Base-by-base conservation (phyloP, 1,140 invertebrate species). In the Drosophila pseudoobscura region DNA sequence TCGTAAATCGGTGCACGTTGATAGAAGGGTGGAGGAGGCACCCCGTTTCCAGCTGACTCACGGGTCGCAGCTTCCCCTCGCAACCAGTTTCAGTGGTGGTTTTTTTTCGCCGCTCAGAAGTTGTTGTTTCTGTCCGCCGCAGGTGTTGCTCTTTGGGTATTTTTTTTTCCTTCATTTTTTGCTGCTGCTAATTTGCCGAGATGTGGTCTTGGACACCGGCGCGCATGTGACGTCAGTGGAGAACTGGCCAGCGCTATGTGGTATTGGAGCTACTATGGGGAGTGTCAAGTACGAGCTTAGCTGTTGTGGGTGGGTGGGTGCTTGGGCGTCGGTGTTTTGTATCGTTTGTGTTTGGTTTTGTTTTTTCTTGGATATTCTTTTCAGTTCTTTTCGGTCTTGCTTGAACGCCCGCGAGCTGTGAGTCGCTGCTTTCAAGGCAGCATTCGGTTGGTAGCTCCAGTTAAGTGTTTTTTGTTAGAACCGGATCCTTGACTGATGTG, bases 41-140 rank as follows among this genome's bases (percentile, higher is more conserved):
- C 51, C 54, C 41, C 45, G 35, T 24, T 47, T 29, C 39, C 9
- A 41, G 31, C 41, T 45, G 59, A 41, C 50, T 50, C 54, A 84
- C 70, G 47, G 17, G 6, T n/a, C 55, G 13, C 54, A 71, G 68
- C 65, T 69, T 59, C 68, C 68, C 65, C 64, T 22, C 35, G 53
- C 39, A 75, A 75, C 71, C 71, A 75, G 71, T 75, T 75, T 58
- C 47, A 11, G 57, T 53, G 71, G 69, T 73, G 70, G 29, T 69
- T 69, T 69, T 69, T 46, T 50, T 44, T 49, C 11, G 31, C 9
- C 35, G 3, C 35, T 39, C 35, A 39, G 35, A 39, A 20, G 17
- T 20, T 29, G 35, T 47, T 15, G 51, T 71, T 73, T 72, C 44
- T 68, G 54, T 70, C 50, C 52, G 43, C 31, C 50, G 62, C 73